A percentile compares a stretch with the other conserved stretches of the same genome.
These are phyloP conservation scores for Puma concolor DNA, from an alignment of 2,113 vertebrate species.

Conservation along the genomic window DNA sequence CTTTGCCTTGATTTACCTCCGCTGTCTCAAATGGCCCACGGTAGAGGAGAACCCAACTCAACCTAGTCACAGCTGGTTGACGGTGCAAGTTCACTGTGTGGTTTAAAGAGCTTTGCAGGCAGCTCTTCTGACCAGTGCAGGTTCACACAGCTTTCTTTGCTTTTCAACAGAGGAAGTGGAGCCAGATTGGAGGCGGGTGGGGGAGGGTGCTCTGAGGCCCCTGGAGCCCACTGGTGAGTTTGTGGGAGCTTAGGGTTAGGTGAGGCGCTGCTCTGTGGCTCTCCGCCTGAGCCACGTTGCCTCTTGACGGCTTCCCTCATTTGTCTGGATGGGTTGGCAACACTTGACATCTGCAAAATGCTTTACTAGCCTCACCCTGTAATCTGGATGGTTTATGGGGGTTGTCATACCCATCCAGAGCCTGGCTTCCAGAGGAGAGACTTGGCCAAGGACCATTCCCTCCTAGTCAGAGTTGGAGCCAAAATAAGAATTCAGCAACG, in stretches of 20 bases:
- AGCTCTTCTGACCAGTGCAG: neutral
- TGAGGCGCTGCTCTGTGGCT: neutral
- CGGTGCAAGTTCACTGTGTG: neutral
- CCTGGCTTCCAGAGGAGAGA: slow-evolving; percentile 66
- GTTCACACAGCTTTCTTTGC: neutral
- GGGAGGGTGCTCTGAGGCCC: neutral
- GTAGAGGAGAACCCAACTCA: neutral
- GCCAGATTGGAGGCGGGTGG: neutral
- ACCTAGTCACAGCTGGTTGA: slow-evolving; percentile 1
- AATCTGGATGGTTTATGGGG: slow-evolving; percentile 74
- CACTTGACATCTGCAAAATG: slow-evolving; percentile 55
- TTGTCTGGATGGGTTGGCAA: slow-evolving; percentile 55
- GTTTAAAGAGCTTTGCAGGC: slow-evolving; percentile 45
- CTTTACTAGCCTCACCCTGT: slow-evolving; percentile 72
- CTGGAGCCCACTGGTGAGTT: neutral
- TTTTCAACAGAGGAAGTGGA: neutral
- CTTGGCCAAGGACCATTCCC: slow-evolving; percentile 70
- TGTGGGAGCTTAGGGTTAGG: neutral
- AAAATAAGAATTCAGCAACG: slow-evolving; percentile 67
- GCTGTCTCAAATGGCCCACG: neutral
- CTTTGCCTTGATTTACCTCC: slow-evolving; percentile 49
- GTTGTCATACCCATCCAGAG: slow-evolving; percentile 64
- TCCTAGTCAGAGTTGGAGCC: slow-evolving; percentile 32
- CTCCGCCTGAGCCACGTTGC: neutral
- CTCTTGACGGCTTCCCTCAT: neutral